phyloP scores from a whole-genome alignment of 2,797 vertebrate species.

The Acomys russatus region DNA sequence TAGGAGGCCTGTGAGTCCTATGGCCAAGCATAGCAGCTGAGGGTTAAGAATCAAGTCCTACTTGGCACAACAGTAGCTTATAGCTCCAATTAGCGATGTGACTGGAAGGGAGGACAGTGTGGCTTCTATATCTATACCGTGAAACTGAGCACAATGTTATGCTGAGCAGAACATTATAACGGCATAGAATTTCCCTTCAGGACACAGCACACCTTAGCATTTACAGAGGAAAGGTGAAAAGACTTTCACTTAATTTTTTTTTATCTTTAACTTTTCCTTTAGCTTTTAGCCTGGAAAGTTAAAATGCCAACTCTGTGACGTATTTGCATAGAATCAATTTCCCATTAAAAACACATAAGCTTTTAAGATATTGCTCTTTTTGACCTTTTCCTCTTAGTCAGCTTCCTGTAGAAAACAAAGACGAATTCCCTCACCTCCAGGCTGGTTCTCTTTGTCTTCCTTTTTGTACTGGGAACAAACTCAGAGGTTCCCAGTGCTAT shows the following conservation, averaged over 20 bases:
- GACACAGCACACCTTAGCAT: background rate
- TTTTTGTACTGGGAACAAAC: background rate
- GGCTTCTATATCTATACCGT: background rate
- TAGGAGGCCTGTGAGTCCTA: background rate
- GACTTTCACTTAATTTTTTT: background rate
- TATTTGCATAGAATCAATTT: slow-evolving; percentile 50
- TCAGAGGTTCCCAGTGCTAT: background rate
- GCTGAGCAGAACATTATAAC: background rate
- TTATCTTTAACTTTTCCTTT: slow-evolving; percentile 47
- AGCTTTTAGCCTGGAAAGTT: background rate
- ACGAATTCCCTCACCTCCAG: background rate
- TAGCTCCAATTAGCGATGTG: background rate
- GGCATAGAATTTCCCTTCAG: background rate
- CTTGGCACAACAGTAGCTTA: background rate
- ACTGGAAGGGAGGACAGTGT: background rate
- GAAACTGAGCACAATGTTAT: background rate
- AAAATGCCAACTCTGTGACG: slow-evolving; percentile 48
- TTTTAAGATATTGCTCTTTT: slow-evolving; percentile 14
- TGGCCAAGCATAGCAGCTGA: background rate
- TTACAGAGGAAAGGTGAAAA: background rate
- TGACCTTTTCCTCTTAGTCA: slow-evolving; percentile 28
- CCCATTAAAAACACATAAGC: slow-evolving; percentile 13
- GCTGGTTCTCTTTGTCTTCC: background rate
- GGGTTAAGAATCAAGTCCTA: background rate
- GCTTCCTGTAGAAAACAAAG: slow-evolving; percentile 10